Evolutionary conservation across 2,113 vertebrate genomes (phyloP), one percentile per base, ranked within the genome.

Genomic region (Dicrurus megarhynchus): DNA sequence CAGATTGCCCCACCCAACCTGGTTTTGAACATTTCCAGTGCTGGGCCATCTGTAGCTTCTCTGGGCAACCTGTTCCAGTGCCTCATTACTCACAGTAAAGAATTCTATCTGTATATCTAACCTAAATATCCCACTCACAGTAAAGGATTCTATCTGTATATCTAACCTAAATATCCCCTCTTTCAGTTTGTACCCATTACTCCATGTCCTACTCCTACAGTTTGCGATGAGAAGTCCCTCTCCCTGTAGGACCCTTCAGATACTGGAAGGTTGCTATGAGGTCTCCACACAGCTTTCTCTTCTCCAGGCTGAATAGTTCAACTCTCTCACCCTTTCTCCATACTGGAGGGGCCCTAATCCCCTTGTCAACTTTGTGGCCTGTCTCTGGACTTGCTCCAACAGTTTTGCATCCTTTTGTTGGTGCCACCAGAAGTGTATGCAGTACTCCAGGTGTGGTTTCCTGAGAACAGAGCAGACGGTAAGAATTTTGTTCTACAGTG

Each of bases 401-500:
- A 74, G 5, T 21, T 52, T 57, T 2, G 7, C 20, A 10, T 39
- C 13, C 16, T 37, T 50, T 52, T 59, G 8, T 27, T 22, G 28
- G 28, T 19, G 7, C 5, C 22, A 44, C 4, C 13, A 67, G 68
- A 46, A 59, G 5, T 28, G 16, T 11, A 9, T 2, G 5, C 13
- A 37, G 4, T 57, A 50, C 32, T 37, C 27, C 27, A 46, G 33
- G 4, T 20, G 11, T 9, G 19, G 3, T 18, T 44, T 46, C 28
- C 46, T 0, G 1, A 59, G 19, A 67, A 33, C 33, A 52, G 50
- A 56, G 22, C 7, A 9, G 6, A 57, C 4, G 2, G 7, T 14
- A 42, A 64, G 18, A 44, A 33, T 50, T 88, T 42, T 33, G 16
- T 57, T 91, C 37, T 92, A 27, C 46, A 90, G n/a, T 84, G 16